Percentiles rank a stretch among this genome's conserved stretches.
phyloP scores from a whole-genome alignment of 2,888 invertebrate species.

The Opisthograptis luteolata region DNA sequence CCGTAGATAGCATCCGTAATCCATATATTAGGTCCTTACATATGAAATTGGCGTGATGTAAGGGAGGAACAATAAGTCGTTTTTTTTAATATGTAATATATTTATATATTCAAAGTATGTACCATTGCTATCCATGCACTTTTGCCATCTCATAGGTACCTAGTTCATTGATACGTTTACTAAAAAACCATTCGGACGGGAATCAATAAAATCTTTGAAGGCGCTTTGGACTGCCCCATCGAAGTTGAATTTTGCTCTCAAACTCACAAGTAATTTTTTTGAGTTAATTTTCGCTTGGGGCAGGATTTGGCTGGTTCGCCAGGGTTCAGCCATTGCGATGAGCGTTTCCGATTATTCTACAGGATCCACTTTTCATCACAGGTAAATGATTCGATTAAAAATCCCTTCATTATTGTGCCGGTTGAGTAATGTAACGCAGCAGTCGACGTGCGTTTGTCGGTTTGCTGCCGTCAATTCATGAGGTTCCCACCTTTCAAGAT shows the following conservation, averaged over 20 bases:
- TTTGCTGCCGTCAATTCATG: conserved; percentile 30
- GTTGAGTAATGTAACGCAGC: conserved; percentile 29
- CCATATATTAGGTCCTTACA: too few species aligned
- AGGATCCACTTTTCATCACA: conserved; percentile 34
- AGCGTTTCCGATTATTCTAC: conserved; percentile 33
- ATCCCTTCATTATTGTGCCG: conserved; percentile 26
- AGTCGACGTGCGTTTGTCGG: conserved; percentile 21
- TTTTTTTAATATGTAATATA: background rate
- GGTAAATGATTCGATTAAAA: conserved; percentile 31
- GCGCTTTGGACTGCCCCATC: conserved; percentile 17
- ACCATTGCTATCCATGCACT: conserved; percentile 8
- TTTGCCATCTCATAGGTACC: background rate
- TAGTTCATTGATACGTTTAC: conserved; percentile 8
- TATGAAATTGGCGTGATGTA: conserved; percentile 6
- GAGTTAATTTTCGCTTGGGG: conserved; percentile 35
- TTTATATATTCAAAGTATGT: conserved; percentile 6
- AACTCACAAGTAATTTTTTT: conserved; percentile 33
- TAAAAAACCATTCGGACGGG: background rate
- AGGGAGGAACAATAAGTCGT: background rate
- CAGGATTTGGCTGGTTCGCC: conserved; percentile 31
- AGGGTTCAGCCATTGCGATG: conserved; percentile 37
- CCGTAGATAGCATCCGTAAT: too few species aligned
- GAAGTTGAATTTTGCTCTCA: conserved; percentile 14
- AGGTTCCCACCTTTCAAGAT: conserved; percentile 23
- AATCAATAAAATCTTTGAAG: conserved; percentile 17